Percentiles rank a stretch among this genome's conserved stretches.
Conservation (phyloP, 2,888 invertebrate genomes). For the Drosophila villosipedis region DNA sequence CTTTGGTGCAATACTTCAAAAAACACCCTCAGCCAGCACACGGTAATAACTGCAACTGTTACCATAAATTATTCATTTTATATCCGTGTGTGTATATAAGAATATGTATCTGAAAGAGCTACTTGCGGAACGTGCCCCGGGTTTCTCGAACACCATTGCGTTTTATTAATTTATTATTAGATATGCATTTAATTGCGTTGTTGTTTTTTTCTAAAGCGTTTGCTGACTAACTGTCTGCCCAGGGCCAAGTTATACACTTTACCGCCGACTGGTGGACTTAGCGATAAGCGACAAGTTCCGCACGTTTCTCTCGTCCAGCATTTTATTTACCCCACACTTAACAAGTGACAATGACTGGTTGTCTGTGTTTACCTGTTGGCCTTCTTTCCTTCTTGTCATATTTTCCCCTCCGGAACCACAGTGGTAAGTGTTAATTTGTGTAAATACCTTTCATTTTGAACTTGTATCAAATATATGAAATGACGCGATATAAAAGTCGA, state of each 20-base stretch:
- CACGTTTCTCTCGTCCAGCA: background rate
- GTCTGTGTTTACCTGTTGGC: slow-evolving; percentile 48
- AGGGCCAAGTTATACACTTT: slow-evolving; percentile 9
- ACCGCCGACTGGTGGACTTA: slow-evolving; percentile 14
- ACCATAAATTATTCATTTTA: slow-evolving; percentile 35
- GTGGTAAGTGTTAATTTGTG: slow-evolving; percentile 59
- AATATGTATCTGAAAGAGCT: slow-evolving; percentile 20
- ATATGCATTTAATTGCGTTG: slow-evolving; percentile 40
- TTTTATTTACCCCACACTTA: slow-evolving; percentile 55
- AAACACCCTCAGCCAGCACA: background rate
- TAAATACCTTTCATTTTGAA: slow-evolving; percentile 33
- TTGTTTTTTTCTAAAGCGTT: slow-evolving; percentile 24
- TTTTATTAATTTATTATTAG: slow-evolving; percentile 48
- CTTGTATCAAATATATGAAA: slow-evolving; percentile 2
- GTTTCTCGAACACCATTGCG: background rate
- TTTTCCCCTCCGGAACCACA: slow-evolving; percentile 4
- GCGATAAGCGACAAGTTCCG: slow-evolving; percentile 32
- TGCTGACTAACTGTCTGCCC: slow-evolving; percentile 26
- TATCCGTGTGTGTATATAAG: background rate
- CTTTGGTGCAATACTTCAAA: background rate
- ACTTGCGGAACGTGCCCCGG: slow-evolving; percentile 9
- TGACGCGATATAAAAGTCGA: slow-evolving; percentile 2
- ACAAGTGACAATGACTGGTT: slow-evolving; percentile 61
- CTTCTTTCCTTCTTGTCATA: background rate
- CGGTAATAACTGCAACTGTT: slow-evolving; percentile 14